A percentile compares a stretch with the other conserved stretches of the same genome.
These are phyloP conservation scores for Scaptomyza cyrtandrae DNA, from an alignment of 2,888 invertebrate species.

Conservation along the genomic window DNA sequence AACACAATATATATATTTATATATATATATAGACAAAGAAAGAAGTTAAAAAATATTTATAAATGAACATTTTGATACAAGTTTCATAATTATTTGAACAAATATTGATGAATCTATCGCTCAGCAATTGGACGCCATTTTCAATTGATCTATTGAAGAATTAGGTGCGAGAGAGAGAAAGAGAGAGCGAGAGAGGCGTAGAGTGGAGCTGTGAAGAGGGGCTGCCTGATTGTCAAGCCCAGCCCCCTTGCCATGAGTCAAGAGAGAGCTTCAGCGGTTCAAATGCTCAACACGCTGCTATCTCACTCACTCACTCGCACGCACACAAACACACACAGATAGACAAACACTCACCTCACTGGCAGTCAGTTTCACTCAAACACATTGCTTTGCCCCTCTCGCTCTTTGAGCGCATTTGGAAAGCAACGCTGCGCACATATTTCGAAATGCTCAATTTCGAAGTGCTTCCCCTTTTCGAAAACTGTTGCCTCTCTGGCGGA, in stretches of 20 bases:
- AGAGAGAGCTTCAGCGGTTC: constrained; percentile 10
- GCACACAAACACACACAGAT: background rate
- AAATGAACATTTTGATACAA: background rate
- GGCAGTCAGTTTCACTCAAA: constrained; percentile 2
- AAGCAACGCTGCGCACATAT: constrained; percentile 2
- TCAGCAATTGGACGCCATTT: constrained; percentile 34
- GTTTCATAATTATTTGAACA: too few species aligned
- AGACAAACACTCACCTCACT: constrained; percentile 5
- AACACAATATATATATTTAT: background rate
- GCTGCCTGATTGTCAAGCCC: constrained; percentile 30
- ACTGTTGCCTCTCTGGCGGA: constrained; percentile 29
- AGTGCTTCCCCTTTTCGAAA: constrained; percentile 56
- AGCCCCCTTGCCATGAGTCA: constrained; percentile 34
- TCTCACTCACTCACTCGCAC: constrained; percentile 27
- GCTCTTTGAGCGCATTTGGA: constrained; percentile 42
- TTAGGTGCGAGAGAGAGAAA: constrained; percentile 2
- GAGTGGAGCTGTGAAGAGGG: background rate
- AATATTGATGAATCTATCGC: too few species aligned
- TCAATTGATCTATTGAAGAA: constrained; percentile 37
- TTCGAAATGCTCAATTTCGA: constrained; percentile 49
- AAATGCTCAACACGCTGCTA: constrained; percentile 24
- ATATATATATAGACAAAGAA: background rate
- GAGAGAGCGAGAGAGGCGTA: background rate
- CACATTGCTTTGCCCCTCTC: constrained; percentile 34
- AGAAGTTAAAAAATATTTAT: background rate